These are phyloP conservation scores for Diuraphis noxia DNA, from an alignment of 1,140 invertebrate genomes.

Conservation along the genomic window DNA sequence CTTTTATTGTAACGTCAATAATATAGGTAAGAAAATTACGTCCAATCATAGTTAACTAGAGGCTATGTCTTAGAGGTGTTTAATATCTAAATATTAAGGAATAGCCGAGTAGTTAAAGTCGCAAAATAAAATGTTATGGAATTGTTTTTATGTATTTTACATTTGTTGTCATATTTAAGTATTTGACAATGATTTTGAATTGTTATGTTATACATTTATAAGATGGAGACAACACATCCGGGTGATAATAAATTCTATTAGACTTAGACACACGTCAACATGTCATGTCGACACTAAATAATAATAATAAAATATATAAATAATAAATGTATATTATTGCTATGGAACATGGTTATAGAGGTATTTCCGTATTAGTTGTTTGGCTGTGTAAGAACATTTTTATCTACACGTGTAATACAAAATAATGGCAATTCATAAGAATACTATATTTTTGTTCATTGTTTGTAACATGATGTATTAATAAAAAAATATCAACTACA, in stretches of 20 bases:
- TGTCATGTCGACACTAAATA: not conserved
- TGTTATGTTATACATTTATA: not conserved
- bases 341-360: not conserved
- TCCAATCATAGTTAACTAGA: no score
- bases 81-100: no score
- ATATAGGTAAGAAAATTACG: no score
- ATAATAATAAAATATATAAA: not conserved
- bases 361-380: not conserved
- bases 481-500: not conserved
- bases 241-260: not conserved
- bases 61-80: no score
- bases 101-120: not conserved
- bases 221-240: not conserved
- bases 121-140: not conserved
- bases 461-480: not conserved
- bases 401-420: not conserved
- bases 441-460: not conserved
- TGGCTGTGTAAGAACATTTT: not conserved
- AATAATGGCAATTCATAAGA: not conserved
- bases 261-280: not conserved
- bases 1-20: no score
- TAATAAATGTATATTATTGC: no score
- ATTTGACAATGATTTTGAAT: not conserved
- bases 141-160: not conserved
- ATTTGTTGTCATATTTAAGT: not conserved